phyloP scores from a whole-genome alignment of 2,113 vertebrate genomes.

The Bettongia penicillata region DNA sequence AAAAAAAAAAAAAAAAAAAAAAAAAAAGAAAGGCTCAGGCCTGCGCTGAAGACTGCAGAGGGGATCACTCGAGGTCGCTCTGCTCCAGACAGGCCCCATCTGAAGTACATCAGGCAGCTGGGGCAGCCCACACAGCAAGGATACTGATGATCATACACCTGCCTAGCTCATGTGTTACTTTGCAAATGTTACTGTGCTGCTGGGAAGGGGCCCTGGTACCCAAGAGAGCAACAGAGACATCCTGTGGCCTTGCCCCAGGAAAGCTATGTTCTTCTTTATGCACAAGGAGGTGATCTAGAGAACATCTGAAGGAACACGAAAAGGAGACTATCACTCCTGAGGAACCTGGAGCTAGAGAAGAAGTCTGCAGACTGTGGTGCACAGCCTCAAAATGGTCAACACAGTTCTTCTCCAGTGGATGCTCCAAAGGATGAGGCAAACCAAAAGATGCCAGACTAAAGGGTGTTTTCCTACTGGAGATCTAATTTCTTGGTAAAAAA shows the following conservation, averaged over 20 bases:
- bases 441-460: not conserved
- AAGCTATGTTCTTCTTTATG: not conserved
- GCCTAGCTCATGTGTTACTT: not conserved
- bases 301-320: not conserved
- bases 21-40: not conserved
- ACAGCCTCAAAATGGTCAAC: not conserved
- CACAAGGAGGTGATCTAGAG: not conserved
- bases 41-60: not conserved
- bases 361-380: not conserved
- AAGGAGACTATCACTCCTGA: not conserved
- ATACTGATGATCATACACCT: not conserved
- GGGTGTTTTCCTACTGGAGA: not conserved
- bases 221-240: not conserved
- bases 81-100: not conserved
- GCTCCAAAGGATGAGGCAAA: not conserved
- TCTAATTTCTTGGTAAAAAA: not conserved
- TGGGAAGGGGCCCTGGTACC: not conserved
- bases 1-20: too few relatives aligned
- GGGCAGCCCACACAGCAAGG: not conserved
- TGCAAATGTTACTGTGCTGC: not conserved
- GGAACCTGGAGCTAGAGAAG: not conserved
- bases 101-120: not conserved
- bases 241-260: not conserved
- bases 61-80: not conserved
- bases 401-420: not conserved